Conservation (phyloP, 2,888 invertebrate genomes). For the Dicyrtomina minuta region DNA sequence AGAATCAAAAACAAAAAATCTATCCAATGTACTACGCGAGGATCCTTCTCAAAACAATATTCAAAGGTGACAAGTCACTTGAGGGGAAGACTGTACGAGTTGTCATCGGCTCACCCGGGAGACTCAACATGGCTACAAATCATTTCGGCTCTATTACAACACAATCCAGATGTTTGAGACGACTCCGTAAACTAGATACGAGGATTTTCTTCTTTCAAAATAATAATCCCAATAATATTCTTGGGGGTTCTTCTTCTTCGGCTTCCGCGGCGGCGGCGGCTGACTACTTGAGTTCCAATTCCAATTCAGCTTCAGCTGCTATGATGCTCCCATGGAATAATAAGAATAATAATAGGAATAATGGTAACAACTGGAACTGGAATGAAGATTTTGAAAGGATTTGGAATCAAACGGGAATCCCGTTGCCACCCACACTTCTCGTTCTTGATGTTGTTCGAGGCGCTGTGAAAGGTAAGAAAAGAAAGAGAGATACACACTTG, state of each 20-base stretch:
- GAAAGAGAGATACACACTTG: no score
- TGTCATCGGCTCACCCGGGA: conserved; percentile 35
- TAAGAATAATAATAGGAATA: background rate
- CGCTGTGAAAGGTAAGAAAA: conserved; percentile 48
- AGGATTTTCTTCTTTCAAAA: conserved; percentile 47
- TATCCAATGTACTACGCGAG: conserved; percentile 29
- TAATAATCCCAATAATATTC: no score
- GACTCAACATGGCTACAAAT: conserved; percentile 5
- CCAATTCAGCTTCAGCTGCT: conserved; percentile 17
- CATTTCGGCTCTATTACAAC: background rate
- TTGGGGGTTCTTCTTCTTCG: background rate
- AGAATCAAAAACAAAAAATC: background rate
- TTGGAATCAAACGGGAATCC: conserved; percentile 39
- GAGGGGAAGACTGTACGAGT: conserved; percentile 37
- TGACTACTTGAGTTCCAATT: background rate
- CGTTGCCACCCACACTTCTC: conserved; percentile 45
- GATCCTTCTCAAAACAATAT: conserved; percentile 44
- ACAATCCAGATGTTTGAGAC: conserved; percentile 38
- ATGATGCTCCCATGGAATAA: no score
- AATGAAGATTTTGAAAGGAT: background rate
- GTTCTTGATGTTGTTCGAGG: conserved; percentile 44
- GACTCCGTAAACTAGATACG: conserved; percentile 41
- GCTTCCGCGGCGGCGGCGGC: background rate
- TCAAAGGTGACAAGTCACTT: conserved; percentile 38
- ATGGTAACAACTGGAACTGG: background rate